Conservation (phyloP, 2,888 invertebrate species). For the Dryocosmus kuriphilus region DNA sequence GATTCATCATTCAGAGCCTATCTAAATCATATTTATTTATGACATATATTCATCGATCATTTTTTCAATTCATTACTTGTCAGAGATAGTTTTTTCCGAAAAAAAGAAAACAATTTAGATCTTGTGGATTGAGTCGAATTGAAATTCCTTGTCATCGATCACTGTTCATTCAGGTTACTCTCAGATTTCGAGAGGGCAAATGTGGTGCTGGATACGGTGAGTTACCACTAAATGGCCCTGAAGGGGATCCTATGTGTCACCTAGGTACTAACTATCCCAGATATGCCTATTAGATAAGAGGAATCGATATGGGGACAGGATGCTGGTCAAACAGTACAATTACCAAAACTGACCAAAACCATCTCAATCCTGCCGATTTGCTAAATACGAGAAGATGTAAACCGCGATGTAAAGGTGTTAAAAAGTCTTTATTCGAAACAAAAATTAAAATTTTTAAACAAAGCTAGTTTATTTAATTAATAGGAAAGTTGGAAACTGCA, state of each 20-base stretch:
- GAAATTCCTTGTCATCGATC: constrained; percentile 27
- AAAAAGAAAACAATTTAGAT: neutral
- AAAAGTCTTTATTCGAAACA: too few species aligned
- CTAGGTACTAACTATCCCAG: constrained; percentile 33
- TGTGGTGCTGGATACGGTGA: neutral
- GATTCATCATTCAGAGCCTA: neutral
- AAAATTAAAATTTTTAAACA: too few species aligned
- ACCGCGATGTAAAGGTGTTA: too few species aligned
- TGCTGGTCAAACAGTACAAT: constrained; percentile 21
- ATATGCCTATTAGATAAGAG: constrained; percentile 41
- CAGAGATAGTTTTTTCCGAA: neutral
- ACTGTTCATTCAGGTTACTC: constrained; percentile 5
- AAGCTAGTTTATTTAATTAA: too few species aligned
- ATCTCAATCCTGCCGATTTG: neutral
- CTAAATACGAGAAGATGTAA: neutral
- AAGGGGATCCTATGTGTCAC: constrained; percentile 34
- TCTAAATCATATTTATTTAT: constrained; percentile 16
- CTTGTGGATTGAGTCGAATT: neutral
- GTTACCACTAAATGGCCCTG: constrained; percentile 36
- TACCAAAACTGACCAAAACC: constrained; percentile 35
- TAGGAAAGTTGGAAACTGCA: neutral
- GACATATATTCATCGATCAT: constrained; percentile 29
- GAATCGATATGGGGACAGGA: constrained; percentile 36
- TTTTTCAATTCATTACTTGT: constrained; percentile 15
- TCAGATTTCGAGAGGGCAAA: constrained; percentile 15